These are phyloP conservation scores for Salvelinus fontinalis DNA, from an alignment of 2,113 vertebrate genomes.

Conservation along the genomic window DNA sequence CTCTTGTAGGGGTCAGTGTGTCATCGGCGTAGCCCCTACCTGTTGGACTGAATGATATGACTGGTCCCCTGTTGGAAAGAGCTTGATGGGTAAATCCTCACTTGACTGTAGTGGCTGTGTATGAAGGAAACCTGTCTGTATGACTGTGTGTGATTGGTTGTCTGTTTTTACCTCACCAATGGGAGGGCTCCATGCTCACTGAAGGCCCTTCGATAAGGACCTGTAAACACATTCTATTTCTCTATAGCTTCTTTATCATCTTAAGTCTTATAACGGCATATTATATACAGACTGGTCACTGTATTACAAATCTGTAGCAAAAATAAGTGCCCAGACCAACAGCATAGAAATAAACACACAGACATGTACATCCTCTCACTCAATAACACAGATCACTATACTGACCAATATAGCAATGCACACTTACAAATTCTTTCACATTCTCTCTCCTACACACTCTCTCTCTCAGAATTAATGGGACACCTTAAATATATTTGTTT, in stretches of 20 bases:
- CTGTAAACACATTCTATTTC: constrained; percentile 36
- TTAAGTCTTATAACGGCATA: constrained; percentile 62
- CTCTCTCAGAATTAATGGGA: constrained; percentile 62
- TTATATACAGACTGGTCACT: constrained; percentile 77
- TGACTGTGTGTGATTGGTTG: constrained; percentile 35
- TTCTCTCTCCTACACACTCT: constrained; percentile 20
- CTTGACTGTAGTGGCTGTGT: constrained; percentile 7
- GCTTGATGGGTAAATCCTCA: constrained; percentile 13
- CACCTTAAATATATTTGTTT: constrained; percentile 61
- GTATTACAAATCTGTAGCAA: constrained; percentile 80
- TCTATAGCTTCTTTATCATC: constrained; percentile 66
- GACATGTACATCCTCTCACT: constrained; percentile 27
- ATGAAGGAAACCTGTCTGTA: constrained; percentile 27
- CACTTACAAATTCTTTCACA: constrained; percentile 22
- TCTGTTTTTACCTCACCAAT: constrained; percentile 66
- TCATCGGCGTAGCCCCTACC: not conserved
- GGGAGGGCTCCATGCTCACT: constrained; percentile 54
- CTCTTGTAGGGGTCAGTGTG: too few relatives aligned
- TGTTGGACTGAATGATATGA: not conserved
- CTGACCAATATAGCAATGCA: constrained; percentile 23
- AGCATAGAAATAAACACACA: constrained; percentile 46
- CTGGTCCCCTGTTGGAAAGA: not conserved
- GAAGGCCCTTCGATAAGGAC: constrained; percentile 49
- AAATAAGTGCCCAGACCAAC: constrained; percentile 80
- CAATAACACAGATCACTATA: constrained; percentile 33